A percentile compares a stretch with the other conserved stretches of the same genome.
Conservation (phyloP, 1,140 invertebrate genomes). For the Nephila pilipes region DNA sequence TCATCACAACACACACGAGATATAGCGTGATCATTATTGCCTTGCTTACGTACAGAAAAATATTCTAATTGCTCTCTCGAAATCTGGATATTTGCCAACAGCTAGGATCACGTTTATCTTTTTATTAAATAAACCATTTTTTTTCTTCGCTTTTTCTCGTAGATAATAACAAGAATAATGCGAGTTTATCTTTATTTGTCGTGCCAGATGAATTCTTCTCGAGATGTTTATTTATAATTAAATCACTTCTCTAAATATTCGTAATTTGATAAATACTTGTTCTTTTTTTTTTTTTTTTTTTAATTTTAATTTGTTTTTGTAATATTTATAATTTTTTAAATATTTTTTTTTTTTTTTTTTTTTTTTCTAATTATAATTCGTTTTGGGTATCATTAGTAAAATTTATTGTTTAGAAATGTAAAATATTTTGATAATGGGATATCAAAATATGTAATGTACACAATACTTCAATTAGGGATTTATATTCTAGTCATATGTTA, state of each 20-base stretch:
- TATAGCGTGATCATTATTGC: background rate
- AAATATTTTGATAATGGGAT: too few species aligned
- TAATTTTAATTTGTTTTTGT: too few species aligned
- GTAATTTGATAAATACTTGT: background rate
- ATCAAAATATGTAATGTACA: too few species aligned
- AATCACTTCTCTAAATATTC: background rate
- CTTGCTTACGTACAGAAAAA: background rate
- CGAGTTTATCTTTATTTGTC: background rate
- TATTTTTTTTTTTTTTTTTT: too few species aligned
- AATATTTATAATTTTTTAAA: too few species aligned
- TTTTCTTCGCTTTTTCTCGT: background rate
- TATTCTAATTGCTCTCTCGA: slow-evolving; percentile 5
- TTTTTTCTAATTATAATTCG: too few species aligned
- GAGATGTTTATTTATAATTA: background rate
- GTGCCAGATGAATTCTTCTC: background rate
- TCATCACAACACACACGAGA: background rate
- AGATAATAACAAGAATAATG: background rate
- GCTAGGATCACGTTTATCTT: background rate
- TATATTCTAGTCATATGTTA: too few species aligned
- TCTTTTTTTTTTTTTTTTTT: background rate
- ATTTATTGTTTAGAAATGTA: too few species aligned
- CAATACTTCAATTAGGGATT: too few species aligned
- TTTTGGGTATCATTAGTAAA: too few species aligned
- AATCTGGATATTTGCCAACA: slow-evolving; percentile 9
- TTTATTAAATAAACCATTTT: background rate